Evolutionary conservation across 2,113 vertebrate genomes (phyloP).

Genomic region (Synodontis membranacea): DNA sequence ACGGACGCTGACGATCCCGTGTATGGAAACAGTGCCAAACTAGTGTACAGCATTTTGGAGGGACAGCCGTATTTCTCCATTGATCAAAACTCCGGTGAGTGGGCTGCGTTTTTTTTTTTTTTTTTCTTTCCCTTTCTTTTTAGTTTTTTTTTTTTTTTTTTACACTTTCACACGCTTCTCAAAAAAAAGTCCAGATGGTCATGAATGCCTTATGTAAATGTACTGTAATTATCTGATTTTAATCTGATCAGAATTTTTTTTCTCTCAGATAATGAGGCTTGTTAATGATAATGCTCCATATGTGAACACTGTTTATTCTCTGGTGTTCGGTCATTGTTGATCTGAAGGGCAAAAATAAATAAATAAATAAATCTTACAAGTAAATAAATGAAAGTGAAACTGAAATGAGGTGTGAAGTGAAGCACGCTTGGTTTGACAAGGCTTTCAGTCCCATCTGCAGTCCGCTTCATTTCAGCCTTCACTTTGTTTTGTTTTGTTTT

Average conservation of each 20-base stretch:
- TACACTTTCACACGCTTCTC: neutral
- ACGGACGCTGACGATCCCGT: constrained; percentile 96
- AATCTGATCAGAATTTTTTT: constrained; percentile 24
- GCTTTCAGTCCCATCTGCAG: constrained; percentile 53
- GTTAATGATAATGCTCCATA: constrained; percentile 35
- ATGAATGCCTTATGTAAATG: constrained; percentile 31
- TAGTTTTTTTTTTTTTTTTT: neutral
- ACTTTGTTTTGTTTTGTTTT: constrained; percentile 44
- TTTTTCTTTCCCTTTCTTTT: neutral
- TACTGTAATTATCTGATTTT: constrained; percentile 25
- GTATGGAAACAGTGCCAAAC: constrained; percentile 94
- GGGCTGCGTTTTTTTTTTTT: neutral
- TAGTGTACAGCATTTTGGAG: constrained; percentile 97
- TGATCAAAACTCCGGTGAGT: constrained; percentile 91
- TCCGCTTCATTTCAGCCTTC: constrained; percentile 55
- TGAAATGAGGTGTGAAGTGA: constrained; percentile 27
- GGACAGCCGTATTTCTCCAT: constrained; percentile 98
- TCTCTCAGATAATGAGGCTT: constrained; percentile 6
- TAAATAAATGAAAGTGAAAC: neutral
- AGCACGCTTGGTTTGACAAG: constrained; percentile 27
- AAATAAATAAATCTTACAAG: neutral
- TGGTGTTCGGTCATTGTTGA: neutral
- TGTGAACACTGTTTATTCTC: neutral
- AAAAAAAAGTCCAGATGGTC: constrained; percentile 31
- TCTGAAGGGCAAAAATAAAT: neutral